phyloP scores from a whole-genome alignment of 2,888 invertebrate species.

The Pemphredon lugubris region DNA sequence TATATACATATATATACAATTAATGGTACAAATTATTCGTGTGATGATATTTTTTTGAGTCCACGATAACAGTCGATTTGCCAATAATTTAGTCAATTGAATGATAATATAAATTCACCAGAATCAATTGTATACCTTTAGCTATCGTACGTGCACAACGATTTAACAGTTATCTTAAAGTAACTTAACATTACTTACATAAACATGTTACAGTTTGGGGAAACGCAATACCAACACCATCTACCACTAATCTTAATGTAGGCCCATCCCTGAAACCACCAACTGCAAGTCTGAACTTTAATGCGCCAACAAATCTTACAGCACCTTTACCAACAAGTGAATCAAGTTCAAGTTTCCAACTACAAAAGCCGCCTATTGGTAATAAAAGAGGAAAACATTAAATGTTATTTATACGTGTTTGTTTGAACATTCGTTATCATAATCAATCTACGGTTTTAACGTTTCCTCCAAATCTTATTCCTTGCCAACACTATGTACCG shows the following conservation, averaged over 20 bases:
- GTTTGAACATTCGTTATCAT: constrained; percentile 8
- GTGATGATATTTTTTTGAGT: constrained; percentile 12
- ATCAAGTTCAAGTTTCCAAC: constrained; percentile 83
- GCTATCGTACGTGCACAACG: constrained; percentile 33
- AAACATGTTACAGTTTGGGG: constrained; percentile 78
- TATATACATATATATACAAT: constrained; percentile 3
- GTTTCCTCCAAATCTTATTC: background rate
- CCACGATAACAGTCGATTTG: background rate
- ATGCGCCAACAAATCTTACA: constrained; percentile 76
- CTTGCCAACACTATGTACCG: background rate
- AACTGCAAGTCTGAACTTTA: constrained; percentile 77
- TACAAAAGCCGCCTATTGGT: constrained; percentile 87
- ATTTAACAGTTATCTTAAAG: constrained; percentile 22
- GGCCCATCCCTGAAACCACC: constrained; percentile 77
- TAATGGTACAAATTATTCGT: background rate
- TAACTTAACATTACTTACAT: constrained; percentile 43
- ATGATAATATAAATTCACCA: constrained; percentile 5
- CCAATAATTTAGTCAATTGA: constrained; percentile 17
- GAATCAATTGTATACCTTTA: constrained; percentile 35
- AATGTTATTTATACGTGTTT: constrained; percentile 62
- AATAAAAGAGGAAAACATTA: constrained; percentile 87
- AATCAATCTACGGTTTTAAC: background rate
- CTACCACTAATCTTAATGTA: constrained; percentile 71
- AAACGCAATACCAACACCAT: constrained; percentile 71
- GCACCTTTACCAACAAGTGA: constrained; percentile 75